Evolutionary conservation across 2,888 invertebrate species (phyloP).

Genomic region (Drosophila nr. medialis): DNA sequence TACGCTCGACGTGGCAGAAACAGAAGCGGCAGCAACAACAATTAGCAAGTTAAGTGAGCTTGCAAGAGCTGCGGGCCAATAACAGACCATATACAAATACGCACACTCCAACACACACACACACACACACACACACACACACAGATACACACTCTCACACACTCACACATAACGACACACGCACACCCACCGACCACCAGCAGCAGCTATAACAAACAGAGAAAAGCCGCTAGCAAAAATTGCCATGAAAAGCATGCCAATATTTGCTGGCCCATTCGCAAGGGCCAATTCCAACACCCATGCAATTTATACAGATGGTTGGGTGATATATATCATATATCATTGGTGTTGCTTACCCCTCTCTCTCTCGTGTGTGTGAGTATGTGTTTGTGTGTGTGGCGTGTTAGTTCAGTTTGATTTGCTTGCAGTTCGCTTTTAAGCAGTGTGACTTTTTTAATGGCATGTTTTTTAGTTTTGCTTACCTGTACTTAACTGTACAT

Average conservation of each 20-base stretch:
- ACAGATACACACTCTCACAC: not conserved
- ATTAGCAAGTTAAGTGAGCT: slow-evolving; percentile 46
- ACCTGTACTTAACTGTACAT: not conserved
- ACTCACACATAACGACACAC: not conserved
- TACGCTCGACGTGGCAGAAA: slow-evolving; percentile 50
- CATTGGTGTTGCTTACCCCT: slow-evolving; percentile 17
- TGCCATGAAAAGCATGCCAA: slow-evolving; percentile 28
- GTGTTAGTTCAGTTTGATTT: not conserved
- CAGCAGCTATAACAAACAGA: not conserved
- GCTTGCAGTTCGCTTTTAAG: not conserved
- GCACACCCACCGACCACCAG: not conserved
- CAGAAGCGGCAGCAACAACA: slow-evolving; percentile 33
- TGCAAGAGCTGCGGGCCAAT: slow-evolving; percentile 28
- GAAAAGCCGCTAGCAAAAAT: slow-evolving; percentile 20
- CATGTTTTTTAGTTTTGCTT: not conserved
- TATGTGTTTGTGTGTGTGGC: not conserved
- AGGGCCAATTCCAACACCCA: not conserved
- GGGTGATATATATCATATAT: slow-evolving; percentile 15
- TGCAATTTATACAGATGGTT: not conserved
- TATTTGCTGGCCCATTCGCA: slow-evolving; percentile 22
- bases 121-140: not conserved
- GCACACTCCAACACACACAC: not conserved
- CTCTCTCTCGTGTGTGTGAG: not conserved
- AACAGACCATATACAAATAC: slow-evolving; percentile 4
- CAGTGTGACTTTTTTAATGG: not conserved